phyloP scores from a whole-genome alignment of 2,797 vertebrate species.

The Sciurus carolinensis region DNA sequence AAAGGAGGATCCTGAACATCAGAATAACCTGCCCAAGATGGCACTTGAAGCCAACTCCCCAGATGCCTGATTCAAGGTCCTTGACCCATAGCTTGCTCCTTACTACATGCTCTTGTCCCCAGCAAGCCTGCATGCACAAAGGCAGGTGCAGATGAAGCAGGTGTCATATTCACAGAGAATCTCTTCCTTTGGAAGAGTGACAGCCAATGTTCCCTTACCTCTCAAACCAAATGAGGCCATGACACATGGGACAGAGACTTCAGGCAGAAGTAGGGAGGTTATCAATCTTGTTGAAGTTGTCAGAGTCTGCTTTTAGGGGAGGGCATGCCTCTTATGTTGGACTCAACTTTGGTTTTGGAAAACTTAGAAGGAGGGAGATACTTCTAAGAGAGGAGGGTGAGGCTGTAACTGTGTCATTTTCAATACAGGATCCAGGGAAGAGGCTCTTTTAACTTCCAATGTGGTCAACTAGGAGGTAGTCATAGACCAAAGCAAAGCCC shows the following conservation, averaged over 20 bases:
- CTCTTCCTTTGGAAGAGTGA: not conserved
- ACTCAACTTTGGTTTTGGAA: not conserved
- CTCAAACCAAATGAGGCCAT: not conserved
- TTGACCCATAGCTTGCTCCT: rapidly evolving
- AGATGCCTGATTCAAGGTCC: not conserved
- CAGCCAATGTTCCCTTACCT: not conserved
- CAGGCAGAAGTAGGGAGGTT: not conserved
- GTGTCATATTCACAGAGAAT: not conserved
- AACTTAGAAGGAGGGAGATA: not conserved
- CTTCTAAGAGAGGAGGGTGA: not conserved
- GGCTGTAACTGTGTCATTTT: not conserved
- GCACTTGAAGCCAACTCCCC: not conserved
- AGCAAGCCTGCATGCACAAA: rapidly evolving
- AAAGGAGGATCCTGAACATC: not conserved
- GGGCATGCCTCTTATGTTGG: not conserved
- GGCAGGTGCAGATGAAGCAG: too few species aligned
- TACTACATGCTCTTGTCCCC: rapidly evolving
- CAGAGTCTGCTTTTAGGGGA: not conserved
- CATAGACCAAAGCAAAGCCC: not conserved
- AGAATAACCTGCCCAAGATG: not conserved
- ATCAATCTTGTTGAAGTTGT: not conserved
- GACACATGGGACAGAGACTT: not conserved
- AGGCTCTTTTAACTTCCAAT: not conserved
- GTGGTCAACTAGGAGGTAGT: rapidly evolving
- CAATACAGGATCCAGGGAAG: not conserved